phyloP scores from a whole-genome alignment of 2,888 invertebrate species.

The Trichopria drosophilae region DNA sequence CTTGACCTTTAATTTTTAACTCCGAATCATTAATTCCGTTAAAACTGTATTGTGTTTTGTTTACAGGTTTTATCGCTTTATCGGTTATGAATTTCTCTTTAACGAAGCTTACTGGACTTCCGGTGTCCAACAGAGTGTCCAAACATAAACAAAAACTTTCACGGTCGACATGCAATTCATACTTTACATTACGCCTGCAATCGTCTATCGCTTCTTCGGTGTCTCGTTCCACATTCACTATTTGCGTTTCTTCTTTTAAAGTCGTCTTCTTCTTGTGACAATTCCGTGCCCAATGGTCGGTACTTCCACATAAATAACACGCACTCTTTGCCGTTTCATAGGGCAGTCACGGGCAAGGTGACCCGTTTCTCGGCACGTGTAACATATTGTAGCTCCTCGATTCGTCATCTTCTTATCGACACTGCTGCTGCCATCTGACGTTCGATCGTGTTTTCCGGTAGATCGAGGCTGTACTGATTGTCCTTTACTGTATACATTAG shows the following conservation, averaged over 20 bases:
- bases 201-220: constrained; percentile 1
- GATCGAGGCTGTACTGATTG: too few relatives aligned
- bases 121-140: background rate
- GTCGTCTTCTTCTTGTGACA: background rate
- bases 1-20: constrained; percentile 12
- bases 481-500: too few relatives aligned
- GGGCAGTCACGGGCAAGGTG: too few relatives aligned
- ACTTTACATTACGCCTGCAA: background rate
- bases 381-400: too few relatives aligned
- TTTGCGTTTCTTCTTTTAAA: background rate
- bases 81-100: background rate
- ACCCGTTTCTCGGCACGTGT: too few relatives aligned
- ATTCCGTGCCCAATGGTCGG: background rate
- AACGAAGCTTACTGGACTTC: too few relatives aligned
- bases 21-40: constrained; percentile 19
- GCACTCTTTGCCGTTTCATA: too few relatives aligned
- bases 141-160: background rate
- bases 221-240: background rate
- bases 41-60: constrained; percentile 4
- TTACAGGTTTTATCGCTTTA: background rate
- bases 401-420: background rate
- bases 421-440: too few relatives aligned
- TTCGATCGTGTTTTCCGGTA: too few relatives aligned
- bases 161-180: background rate
- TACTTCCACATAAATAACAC: constrained; percentile 2